Evolutionary conservation across 1,140 invertebrate species (phyloP).

Genomic region (Trypoxylus dichotomus): DNA sequence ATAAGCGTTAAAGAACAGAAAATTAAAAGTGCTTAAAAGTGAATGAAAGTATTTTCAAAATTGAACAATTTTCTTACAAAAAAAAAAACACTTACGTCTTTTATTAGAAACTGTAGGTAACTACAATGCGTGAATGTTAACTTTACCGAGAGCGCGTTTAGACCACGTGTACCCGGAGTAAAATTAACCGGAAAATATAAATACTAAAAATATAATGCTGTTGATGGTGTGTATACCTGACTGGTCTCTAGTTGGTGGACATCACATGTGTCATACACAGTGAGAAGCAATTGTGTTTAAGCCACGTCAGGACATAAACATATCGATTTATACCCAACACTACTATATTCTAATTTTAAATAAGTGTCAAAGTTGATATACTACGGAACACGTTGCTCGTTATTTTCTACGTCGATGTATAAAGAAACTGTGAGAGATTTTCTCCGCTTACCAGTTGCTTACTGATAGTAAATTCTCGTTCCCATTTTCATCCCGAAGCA

Average conservation of each 20-base stretch:
- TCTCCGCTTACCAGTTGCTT: not conserved
- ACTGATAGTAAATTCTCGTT: not conserved
- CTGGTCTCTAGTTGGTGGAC: not conserved
- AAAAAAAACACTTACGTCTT: too few species aligned
- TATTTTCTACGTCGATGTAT: not conserved
- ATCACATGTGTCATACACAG: conserved; percentile 21
- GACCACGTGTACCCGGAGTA: not conserved
- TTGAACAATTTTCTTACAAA: too few species aligned
- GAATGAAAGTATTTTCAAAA: too few species aligned
- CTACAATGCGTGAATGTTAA: too few species aligned
- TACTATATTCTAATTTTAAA: conserved; percentile 15
- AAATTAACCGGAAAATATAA: not conserved
- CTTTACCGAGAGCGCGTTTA: too few species aligned
- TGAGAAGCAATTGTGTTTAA: conserved; percentile 17
- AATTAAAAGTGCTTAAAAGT: too few species aligned
- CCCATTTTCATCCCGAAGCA: not conserved
- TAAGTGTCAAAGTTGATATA: conserved; percentile 18
- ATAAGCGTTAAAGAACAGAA: too few species aligned
- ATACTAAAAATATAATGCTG: not conserved
- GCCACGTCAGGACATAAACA: conserved; percentile 15
- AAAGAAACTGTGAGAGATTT: not conserved
- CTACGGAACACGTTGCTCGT: not conserved
- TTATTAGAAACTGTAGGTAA: too few species aligned
- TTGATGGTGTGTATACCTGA: not conserved
- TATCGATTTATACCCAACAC: conserved; percentile 11